Base-by-base conservation (phyloP, 2,113 vertebrate genomes). In the Pterocles gutturalis region DNA sequence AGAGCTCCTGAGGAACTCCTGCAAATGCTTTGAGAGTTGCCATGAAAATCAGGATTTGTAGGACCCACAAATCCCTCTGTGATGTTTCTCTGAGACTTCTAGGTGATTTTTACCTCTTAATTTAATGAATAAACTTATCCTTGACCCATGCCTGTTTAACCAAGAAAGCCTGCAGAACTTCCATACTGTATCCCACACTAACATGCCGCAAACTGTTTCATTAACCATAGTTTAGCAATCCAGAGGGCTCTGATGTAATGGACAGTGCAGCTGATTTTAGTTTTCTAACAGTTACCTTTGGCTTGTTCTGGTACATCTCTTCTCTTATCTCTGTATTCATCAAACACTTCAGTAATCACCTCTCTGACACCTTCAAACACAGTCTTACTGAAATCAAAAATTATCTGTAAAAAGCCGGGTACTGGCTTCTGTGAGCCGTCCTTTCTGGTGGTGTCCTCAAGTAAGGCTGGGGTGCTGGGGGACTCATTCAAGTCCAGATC, bases 341-440 rank as follows among this genome's bases (percentile, higher is more conserved):
- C 97, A 69, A 99, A 97, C 15, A 86, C 98, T 20, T 98, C 95
- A 0, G 97, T 98, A 91, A 99, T 96, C 87, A 98, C 98, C 20
- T 99, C 97, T 14, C 98, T 98, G 82, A 99, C 97, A 51, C 98
- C 98, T 87, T 98, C 98, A 36, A 99, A 98, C 94, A 99, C 82
- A 0, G 98, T 98, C 89, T 95, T 98, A 18, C 99, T 98, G 76
- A 99, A 99, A 94, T 99, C 98, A 80, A 98, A 98, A 97, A 99
- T 98, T 57, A 76, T 94, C 90, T 99, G 99, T 76, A 99, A 87
- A 93, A 99, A 98, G 57, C 97, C 96, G 1, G 99, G 97, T 83
- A 98, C 41, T 41, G 41, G 41, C 41, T 98, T 98, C 87, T 98
- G 80, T 78, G 97, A 95, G 72, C 97, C 84, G 0, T 96, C 96